Base-by-base conservation (phyloP, 2,888 invertebrate species). In the Pollenia labialis region DNA sequence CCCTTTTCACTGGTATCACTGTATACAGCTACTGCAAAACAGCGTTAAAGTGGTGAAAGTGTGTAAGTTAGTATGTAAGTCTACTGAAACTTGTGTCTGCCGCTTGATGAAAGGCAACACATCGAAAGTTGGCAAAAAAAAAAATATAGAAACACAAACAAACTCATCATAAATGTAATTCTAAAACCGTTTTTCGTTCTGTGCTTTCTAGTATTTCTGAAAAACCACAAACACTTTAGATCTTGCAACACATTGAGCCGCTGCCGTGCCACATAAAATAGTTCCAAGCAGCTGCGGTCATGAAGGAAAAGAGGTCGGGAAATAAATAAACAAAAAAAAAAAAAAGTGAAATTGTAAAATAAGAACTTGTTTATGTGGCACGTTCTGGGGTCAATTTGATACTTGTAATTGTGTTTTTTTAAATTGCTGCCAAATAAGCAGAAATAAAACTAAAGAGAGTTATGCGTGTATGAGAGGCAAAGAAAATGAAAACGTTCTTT, bases 351-450 rank as follows among this genome's bases (percentile, higher is more conserved):
- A 58, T 74, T 50, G 10, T 18, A 56, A 74, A 76, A 66, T 18
- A 46, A 69, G 56, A 80, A 46, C 46, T 68, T 52, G 79, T 74
- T 74, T 58, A 77, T 75, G 74, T 66, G 76, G 83, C 80, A 87
- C 83, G 80, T 87, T 81, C 80, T 75, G 71, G 86, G 86, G 86
- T 87, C 86, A 87, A 81, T 83, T 83, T 83, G 58, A 76, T 87
- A 81, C 72, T 87, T 83, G 80, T 83, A 86, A 83, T 83, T 86
- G 83, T 83, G 80, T 23, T 87, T 81, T 76, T 69, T 60, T 44
- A 69, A 77, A 82, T 54, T 82, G 85, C 60, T 85, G 85, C 85
- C 85, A 75, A 85, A 52, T 58, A 77, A 72, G 58, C n/a, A 58
- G 16, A 6, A 7, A 52, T 7, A 48, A 64, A 16, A 18, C 2